Evolutionary conservation across 2,113 vertebrate species (phyloP), one percentile per base, ranked within the genome.

Genomic region (Leptosomus discolor): DNA sequence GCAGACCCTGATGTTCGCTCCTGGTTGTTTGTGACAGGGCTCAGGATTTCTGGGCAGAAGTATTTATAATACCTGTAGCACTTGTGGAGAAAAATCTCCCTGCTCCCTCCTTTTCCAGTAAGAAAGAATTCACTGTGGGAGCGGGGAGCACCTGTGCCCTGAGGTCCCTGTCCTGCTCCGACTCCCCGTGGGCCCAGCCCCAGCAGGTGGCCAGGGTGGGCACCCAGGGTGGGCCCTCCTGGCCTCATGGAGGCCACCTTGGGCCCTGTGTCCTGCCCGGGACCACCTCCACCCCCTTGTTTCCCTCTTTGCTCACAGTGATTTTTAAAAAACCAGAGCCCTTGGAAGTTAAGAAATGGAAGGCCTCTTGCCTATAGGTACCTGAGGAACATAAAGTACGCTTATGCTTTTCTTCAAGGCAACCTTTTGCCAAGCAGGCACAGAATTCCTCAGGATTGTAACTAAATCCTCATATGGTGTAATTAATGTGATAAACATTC

Each of bases 351-450:
- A 54, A 74, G 76, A 67, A 75, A 46, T 2, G 56, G 27, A 67
- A 50, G 48, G 8, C 4, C 11, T 51, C 3, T 11, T 70, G 45
- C 41, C 41, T 26, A 37, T 46, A 81, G 61, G 12, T 37, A 45
- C 22, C 21, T 0, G 3, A 76, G 63, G 57, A 90, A 21, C 16
- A 19, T 7, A 2, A 81, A 57, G 11, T 30, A 34, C 0, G 0
- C 1, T 0, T 11, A 4, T 1, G 5, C 27, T n/a, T 91, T 83
- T 87, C 9, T 7, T 50, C 5, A 39, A 37, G 1, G 24, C 61
- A 67, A 23, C 34, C 16, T 77, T 79, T 58, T 24, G 29, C 12
- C 5, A n/a, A 15, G 21, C 3, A 67, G 78, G 21, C 34, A 23
- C 29, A 51, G 79, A 53, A 4, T 36, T 93, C 43, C 65, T 92